A percentile compares a stretch with the other conserved stretches of the same genome.
These are phyloP conservation scores for Cancer borealis DNA, from an alignment of 2,888 invertebrate genomes.

Conservation along the genomic window DNA sequence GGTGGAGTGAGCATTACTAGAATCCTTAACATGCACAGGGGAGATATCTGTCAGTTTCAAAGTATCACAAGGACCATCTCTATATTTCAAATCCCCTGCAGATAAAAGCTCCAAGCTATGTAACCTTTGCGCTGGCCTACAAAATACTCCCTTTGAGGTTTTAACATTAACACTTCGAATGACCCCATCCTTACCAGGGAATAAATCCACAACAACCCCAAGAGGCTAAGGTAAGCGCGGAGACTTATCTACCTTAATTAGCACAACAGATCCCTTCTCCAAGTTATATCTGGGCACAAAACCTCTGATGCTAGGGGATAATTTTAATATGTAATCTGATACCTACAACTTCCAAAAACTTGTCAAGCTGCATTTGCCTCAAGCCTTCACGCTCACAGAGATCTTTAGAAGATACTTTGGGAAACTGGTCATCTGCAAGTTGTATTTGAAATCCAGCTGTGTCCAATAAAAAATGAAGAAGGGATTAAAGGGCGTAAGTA, in stretches of 20 bases:
- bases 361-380: neutral
- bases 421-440: neutral
- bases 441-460: conserved; percentile 51
- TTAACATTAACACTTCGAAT: neutral
- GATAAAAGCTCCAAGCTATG: no score
- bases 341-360: conserved; percentile 48
- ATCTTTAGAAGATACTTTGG: conserved; percentile 2
- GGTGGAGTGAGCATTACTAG: no score
- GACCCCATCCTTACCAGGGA: conserved; percentile 13
- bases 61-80: no score
- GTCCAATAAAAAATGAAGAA: conserved; percentile 65
- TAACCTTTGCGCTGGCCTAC: no score
- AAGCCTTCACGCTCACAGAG: neutral
- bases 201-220: conserved; percentile 2
- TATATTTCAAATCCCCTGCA: no score
- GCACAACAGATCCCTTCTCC: conserved; percentile 32
- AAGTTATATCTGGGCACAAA: conserved; percentile 40
- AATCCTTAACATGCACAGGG: no score
- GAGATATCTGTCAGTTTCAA: no score
- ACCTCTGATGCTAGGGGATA: conserved; percentile 35
- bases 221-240: neutral
- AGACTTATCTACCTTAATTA: conserved; percentile 30
- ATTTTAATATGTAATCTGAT: conserved; percentile 39
- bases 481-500: conserved; percentile 76
- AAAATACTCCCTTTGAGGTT: no score